Evolutionary conservation across 2,113 vertebrate genomes (phyloP), one percentile per base, ranked within the genome.

Genomic region (Rhinoptilus africanus): DNA sequence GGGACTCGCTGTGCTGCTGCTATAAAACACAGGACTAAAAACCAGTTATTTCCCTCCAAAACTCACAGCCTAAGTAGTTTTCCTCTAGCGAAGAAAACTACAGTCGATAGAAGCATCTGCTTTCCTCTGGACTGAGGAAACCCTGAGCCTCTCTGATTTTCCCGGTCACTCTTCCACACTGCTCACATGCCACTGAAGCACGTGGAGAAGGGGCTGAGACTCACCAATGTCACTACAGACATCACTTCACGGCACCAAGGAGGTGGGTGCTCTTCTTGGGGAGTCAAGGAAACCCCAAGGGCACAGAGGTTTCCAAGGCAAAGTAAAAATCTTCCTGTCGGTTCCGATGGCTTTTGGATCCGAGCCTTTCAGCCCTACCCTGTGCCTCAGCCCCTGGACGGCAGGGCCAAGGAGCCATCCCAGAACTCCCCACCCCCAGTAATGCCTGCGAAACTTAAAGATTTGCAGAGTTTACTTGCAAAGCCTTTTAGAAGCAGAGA

Each of bases 401-500:
- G 69, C 59, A 56, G n/a, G 68, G 87, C 75, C 20, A 2, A 87
- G 83, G 76, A 93, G 37, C 4, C 18, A 62, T 30, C 95, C 89
- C 96, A 91, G 56, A 79, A 19, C 26, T 92, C 94, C 96, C 93
- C 92, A 41, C 91, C 96, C 93, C 95, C 96, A 79, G 73, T 84
- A 91, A 95, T 89, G 92, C 64, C 92, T 95, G 85, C 26, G 34
- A 90, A 96, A 94, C 96, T 89, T 96, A 96, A 95, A 97, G 97
- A 97, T 97, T 97, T 97, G 93, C 96, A 97, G 96, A 96, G 94
- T 98, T 98, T 98, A 98, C 98, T 98, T 97, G 96, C 96, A 98
- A 97, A 96, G 96, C 97, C 97, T 98, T 98, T 98, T 98, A 98
- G 97, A 97, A 98, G 97, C 97, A 96, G 94, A 88, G 89, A 92